Base-by-base conservation (phyloP, 2,888 invertebrate species). In the Caenorhabditis plicata region DNA sequence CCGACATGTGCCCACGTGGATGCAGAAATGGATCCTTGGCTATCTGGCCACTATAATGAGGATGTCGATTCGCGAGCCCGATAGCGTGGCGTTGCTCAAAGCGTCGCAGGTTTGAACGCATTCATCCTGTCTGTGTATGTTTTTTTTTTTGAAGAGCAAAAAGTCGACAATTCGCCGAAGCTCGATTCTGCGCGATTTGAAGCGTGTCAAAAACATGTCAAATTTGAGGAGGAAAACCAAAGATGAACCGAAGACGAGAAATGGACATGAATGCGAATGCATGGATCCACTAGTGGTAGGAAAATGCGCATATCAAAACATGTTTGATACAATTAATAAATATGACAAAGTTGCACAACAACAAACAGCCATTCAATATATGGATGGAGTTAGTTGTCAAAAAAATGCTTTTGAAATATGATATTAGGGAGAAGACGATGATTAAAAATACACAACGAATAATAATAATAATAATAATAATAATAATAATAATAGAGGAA, bases 21-120 rank as follows among this genome's bases (percentile, higher is more conserved):
- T 73, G 70, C 67, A 71, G 31, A 68, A 71, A 45, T 76, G 68
- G 60, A 67, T 80, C 8, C 64, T 80, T 13, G 75, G 77, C 9
- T 76, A 76, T 58, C 41, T 80, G 67, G 80, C 80, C 2, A 70
- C 71, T 1, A 53, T 74, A 17, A 69, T 80, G 69, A 62, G 68
- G 23, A 77, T 80, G 66, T 66, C 69, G 9, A 75, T 80, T 11
- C 55, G 77, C 41, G 78, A 77, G 47, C 77, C 79, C 1, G 78
- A 81, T 58, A 73, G 75, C 15, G 71, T 77, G n/a, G 75, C 76
- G 2, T 51, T 80, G 19, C 52, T 80, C 26, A 78, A 78, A 52
- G 68, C 75, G 8, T 64, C 74, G 13, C 73, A 76, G 58, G 75
- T 73, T 27, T 19, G 40, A 11, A 25, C 11, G 42, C 23, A 15